A percentile compares a stretch with the other conserved stretches of the same genome.
Evolutionary conservation across 2,797 vertebrate species (phyloP).

Genomic region (Microctenopoma lineatum): DNA sequence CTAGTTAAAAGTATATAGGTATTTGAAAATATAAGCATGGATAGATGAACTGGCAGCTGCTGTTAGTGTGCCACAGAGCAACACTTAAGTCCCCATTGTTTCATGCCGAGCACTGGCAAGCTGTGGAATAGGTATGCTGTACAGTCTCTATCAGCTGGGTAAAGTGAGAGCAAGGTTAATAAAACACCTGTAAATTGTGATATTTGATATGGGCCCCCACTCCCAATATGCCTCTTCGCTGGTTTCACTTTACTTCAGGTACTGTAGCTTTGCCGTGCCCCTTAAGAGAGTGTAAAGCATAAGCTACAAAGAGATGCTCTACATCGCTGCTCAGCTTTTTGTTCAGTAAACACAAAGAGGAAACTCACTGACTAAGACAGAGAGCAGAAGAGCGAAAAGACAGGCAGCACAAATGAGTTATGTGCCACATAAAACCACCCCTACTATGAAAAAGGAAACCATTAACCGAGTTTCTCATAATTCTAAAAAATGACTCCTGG

Average conservation of each 20-base stretch:
- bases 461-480: background rate
- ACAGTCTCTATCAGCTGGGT: background rate
- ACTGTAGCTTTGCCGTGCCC: slow-evolving; percentile 25
- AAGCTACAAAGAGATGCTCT: slow-evolving; percentile 15
- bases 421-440: background rate
- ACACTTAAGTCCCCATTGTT: background rate
- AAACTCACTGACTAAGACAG: slow-evolving; percentile 1
- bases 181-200: background rate
- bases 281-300: slow-evolving; percentile 8
- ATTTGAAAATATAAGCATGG: background rate
- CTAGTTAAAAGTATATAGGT: background rate
- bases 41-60: background rate
- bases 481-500: slow-evolving; percentile 4
- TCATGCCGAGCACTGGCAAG: background rate
- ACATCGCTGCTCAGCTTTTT: slow-evolving; percentile 25
- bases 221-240: background rate
- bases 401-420: slow-evolving; percentile 27
- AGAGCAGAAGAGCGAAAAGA: slow-evolving; percentile 14
- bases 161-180: slow-evolving; percentile 1
- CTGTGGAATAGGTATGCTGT: background rate
- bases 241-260: background rate
- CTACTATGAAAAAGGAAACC: background rate
- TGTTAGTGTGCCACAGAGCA: background rate
- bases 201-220: background rate
- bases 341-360: background rate